Conservation (phyloP, 1,140 invertebrate genomes). For the Pantala flavescens region DNA sequence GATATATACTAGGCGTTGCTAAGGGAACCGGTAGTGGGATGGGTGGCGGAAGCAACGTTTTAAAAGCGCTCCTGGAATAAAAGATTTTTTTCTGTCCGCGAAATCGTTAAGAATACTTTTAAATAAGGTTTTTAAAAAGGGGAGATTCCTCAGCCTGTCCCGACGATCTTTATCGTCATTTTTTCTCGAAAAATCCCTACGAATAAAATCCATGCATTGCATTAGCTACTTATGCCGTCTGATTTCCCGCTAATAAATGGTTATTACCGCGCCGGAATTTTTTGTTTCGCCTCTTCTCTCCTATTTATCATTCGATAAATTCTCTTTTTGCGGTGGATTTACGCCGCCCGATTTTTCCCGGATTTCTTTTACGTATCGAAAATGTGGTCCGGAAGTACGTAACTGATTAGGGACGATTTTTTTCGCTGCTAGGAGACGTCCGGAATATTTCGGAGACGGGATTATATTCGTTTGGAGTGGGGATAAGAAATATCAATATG, state of each 20-base stretch:
- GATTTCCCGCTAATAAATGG: conserved; percentile 1
- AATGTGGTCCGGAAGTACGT: too few species aligned
- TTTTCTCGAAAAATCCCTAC: not conserved
- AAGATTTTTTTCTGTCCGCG: not conserved
- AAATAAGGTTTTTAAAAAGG: not conserved
- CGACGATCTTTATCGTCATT: not conserved
- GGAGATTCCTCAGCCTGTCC: not conserved
- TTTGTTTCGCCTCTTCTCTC: not conserved
- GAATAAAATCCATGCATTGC: conserved; percentile 6
- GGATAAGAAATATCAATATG: too few species aligned
- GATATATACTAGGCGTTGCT: not conserved
- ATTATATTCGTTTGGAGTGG: too few species aligned
- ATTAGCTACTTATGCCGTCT: not conserved
- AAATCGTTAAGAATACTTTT: conserved; percentile 10
- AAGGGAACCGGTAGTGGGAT: not conserved
- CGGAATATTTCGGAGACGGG: too few species aligned
- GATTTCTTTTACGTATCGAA: too few species aligned
- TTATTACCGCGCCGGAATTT: not conserved
- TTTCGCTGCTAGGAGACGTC: too few species aligned
- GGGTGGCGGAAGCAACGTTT: not conserved
- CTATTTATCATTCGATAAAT: not conserved
- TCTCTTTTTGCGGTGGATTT: not conserved
- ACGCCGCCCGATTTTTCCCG: too few species aligned
- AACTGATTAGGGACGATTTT: too few species aligned
- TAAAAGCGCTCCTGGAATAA: not conserved